Conservation (phyloP, 2,888 invertebrate species). For the Conomelus anceps region DNA sequence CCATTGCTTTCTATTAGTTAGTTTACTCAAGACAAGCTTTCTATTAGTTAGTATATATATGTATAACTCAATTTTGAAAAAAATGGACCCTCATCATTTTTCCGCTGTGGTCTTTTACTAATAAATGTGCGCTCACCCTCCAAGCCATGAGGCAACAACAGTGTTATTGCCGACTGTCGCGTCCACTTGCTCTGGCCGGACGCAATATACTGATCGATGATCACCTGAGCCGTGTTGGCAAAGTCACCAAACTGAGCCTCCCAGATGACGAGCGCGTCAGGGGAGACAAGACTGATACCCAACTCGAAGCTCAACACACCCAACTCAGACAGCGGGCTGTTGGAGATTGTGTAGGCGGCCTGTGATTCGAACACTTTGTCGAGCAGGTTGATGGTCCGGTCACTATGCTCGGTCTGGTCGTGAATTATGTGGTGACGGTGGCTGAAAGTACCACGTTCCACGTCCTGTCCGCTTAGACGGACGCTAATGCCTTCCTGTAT, state of each 20-base stretch:
- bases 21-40: no score
- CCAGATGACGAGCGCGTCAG: conserved; percentile 67
- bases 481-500: conserved; percentile 69
- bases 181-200: conserved; percentile 78
- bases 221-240: conserved; percentile 63
- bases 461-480: conserved; percentile 69
- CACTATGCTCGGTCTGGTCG: conserved; percentile 51
- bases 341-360: conserved; percentile 68
- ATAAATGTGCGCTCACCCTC: conserved; percentile 42
- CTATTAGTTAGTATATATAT: no score
- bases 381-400: conserved; percentile 39
- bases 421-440: conserved; percentile 75
- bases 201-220: conserved; percentile 56
- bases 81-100: no score
- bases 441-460: conserved; percentile 75
- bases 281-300: conserved; percentile 73
- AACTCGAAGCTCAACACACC: conserved; percentile 70
- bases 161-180: conserved; percentile 67
- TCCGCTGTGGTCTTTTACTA: no score
- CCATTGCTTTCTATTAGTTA: no score
- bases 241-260: conserved; percentile 87
- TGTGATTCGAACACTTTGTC: conserved; percentile 60
- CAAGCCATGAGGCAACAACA: conserved; percentile 76
- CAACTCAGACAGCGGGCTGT: conserved; percentile 72
- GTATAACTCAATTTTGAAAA: no score